Evolutionary conservation across 2,888 invertebrate genomes (phyloP).

Genomic region (Deroplatys truncata): DNA sequence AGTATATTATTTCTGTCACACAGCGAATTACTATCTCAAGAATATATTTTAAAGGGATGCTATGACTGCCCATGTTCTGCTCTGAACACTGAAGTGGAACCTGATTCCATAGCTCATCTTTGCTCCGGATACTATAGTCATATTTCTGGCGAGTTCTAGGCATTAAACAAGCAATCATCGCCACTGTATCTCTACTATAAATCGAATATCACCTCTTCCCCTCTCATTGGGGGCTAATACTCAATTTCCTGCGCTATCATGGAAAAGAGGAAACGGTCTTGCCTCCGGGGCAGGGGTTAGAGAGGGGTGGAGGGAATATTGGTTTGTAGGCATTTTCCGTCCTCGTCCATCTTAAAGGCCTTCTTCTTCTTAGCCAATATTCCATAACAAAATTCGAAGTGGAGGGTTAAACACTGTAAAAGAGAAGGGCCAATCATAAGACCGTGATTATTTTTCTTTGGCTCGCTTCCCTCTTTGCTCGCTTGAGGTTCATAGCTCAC

Average conservation of each 20-base stretch:
- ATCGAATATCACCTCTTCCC: background rate
- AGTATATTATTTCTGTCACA: too few species aligned
- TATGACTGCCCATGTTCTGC: too few species aligned
- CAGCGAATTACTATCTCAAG: too few species aligned
- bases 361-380: background rate
- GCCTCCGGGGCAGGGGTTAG: background rate
- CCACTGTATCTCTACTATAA: background rate
- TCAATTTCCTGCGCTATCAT: background rate
- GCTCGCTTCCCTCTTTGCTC: background rate
- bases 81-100: background rate
- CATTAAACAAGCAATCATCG: background rate
- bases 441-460: background rate
- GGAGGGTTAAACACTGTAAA: background rate
- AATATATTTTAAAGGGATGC: too few species aligned
- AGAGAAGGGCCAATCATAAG: background rate
- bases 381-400: background rate
- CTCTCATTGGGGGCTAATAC: background rate
- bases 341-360: background rate
- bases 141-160: background rate
- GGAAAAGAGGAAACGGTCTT: background rate
- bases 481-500: background rate
- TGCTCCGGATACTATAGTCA: background rate
- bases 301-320: background rate
- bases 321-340: background rate
- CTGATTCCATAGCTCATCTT: background rate